Conservation (phyloP, 2,113 vertebrate genomes). For the Bucco capensis region DNA sequence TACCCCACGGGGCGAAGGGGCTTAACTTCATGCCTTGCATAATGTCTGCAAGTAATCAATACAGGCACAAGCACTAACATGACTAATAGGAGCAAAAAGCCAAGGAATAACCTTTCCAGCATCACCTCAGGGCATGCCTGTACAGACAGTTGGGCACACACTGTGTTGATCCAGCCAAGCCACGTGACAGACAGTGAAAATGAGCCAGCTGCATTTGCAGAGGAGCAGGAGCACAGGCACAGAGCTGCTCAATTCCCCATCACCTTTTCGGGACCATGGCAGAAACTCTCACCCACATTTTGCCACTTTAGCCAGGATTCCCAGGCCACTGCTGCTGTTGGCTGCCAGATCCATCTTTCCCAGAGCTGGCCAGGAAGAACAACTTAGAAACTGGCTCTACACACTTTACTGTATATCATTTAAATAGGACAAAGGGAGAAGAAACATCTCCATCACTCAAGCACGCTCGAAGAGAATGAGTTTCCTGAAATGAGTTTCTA, state of each 20-base stretch:
- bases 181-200: neutral
- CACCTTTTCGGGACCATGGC: fast-evolving
- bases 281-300: fast-evolving
- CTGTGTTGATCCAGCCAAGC: neutral
- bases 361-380: neutral
- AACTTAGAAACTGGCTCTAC: neutral
- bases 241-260: fast-evolving
- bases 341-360: neutral
- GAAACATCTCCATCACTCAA: neutral
- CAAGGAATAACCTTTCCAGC: neutral
- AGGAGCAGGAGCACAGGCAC: neutral
- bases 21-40: neutral
- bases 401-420: neutral
- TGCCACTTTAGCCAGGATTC: neutral
- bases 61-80: fast-evolving
- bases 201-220: neutral
- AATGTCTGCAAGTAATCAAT: neutral
- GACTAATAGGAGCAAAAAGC: neutral
- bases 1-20: neutral
- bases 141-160: neutral
- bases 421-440: neutral
- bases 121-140: neutral
- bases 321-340: neutral
- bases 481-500: neutral
- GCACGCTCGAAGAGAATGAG: neutral